phyloP scores from a whole-genome alignment of 2,888 invertebrate species.

The Spodoptera picta region DNA sequence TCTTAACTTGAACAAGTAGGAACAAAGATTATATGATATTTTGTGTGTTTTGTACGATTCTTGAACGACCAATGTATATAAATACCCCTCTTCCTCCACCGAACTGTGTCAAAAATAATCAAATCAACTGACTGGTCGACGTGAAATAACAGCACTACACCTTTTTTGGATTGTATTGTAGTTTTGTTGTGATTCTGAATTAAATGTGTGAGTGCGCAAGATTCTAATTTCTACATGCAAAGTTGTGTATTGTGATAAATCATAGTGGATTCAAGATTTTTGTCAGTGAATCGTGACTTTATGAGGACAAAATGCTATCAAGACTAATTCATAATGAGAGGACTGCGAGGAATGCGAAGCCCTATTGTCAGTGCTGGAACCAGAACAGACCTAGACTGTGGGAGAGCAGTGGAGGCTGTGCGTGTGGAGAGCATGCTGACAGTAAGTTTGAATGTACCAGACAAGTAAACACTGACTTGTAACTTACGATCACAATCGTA shows the following conservation, averaged over 20 bases:
- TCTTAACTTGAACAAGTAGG: too few relatives aligned
- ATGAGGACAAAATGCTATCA: conserved; percentile 37
- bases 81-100: conserved; percentile 5
- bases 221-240: conserved; percentile 2
- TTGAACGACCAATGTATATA: conserved; percentile 27
- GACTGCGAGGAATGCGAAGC: conserved; percentile 62
- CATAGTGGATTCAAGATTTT: conserved; percentile 16
- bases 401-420: conserved; percentile 74
- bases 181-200: conserved; percentile 6
- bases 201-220: conserved; percentile 7
- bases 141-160: not conserved
- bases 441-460: conserved; percentile 62
- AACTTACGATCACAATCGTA: too few relatives aligned
- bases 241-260: conserved; percentile 18
- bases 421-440: conserved; percentile 87
- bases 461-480: too few relatives aligned
- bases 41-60: conserved; percentile 7
- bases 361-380: conserved; percentile 79
- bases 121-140: not conserved
- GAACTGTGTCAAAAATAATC: conserved; percentile 35
- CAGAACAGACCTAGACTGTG: conserved; percentile 65
- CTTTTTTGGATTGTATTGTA: not conserved
- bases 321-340: conserved; percentile 27
- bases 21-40: too few relatives aligned
- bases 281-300: conserved; percentile 12